Evolutionary conservation across 53 echinoderm and acorn worm species (phyloP).

Genomic region (Holothuria leucospilota): DNA sequence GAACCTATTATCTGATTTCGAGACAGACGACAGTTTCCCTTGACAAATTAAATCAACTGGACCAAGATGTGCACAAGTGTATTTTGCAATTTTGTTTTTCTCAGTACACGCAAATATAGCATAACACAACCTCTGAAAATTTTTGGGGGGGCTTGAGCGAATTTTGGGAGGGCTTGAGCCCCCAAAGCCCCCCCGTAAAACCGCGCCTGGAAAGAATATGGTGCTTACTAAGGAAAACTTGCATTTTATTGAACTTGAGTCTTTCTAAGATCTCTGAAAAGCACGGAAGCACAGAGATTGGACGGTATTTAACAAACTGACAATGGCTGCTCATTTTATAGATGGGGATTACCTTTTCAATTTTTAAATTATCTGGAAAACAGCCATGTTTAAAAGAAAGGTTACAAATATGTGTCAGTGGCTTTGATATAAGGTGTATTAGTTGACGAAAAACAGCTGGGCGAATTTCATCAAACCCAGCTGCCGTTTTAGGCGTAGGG

Average conservation of each 20-base stretch:
- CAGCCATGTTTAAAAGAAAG: neutral
- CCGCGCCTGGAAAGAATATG: no score
- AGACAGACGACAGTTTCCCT: no score
- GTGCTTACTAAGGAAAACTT: neutral
- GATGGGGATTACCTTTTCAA: neutral
- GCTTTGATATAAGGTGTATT: conserved; percentile 5
- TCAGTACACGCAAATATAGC: no score
- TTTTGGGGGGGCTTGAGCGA: no score
- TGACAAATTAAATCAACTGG: no score
- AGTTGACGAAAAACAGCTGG: neutral
- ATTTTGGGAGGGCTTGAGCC: no score
- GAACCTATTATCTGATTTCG: no score
- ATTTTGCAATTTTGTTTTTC: no score
- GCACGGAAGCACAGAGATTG: conserved; percentile 3
- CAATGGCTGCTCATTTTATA: neutral
- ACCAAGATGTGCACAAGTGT: no score
- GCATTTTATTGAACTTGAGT: neutral
- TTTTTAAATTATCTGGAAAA: neutral
- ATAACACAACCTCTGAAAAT: no score
- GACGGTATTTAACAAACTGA: neutral
- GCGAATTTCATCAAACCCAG: neutral
- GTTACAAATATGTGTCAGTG: neutral
- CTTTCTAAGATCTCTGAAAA: conserved; percentile 1
- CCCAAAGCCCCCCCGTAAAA: no score
- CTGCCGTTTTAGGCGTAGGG: neutral